Percentiles rank a stretch among this genome's conserved stretches.
These are phyloP conservation scores for Hemistola chrysoprasaria DNA, from an alignment of 2,888 invertebrate species.

Conservation along the genomic window DNA sequence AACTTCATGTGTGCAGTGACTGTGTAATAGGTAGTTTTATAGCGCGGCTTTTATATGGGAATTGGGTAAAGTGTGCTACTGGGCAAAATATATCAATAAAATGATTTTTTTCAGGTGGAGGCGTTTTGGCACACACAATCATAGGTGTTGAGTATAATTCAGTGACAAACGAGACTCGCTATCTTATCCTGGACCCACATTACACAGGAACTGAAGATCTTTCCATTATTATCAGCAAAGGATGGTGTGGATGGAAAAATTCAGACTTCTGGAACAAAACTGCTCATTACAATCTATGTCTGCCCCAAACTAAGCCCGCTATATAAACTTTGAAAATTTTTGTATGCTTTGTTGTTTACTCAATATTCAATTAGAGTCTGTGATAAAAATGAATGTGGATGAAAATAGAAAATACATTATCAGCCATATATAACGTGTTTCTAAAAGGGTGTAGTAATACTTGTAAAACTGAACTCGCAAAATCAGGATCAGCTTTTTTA, in stretches of 20 bases:
- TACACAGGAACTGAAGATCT: slow-evolving; percentile 95
- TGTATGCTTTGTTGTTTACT: slow-evolving; percentile 1
- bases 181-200: slow-evolving; percentile 99
- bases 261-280: slow-evolving; percentile 97
- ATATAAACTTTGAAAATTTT: slow-evolving; percentile 42
- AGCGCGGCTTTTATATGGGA: no score
- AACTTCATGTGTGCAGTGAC: no score
- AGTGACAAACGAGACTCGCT: slow-evolving; percentile 90
- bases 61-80: no score
- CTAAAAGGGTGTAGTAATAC: no score
- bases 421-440: no score
- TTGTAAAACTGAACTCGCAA: no score
- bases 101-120: slow-evolving; percentile 91
- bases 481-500: no score
- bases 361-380: slow-evolving; percentile 3
- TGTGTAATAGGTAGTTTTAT: no score
- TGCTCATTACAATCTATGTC: slow-evolving; percentile 97
- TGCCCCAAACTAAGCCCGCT: slow-evolving; percentile 86
- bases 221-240: slow-evolving; percentile 87
- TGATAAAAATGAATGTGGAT: no score
- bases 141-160: slow-evolving; percentile 95
- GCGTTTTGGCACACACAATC: slow-evolving; percentile 98
- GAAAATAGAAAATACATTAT: no score
- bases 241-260: slow-evolving; percentile 99
- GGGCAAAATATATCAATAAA: no score